Evolutionary conservation across 2,888 invertebrate species (phyloP), one percentile per base, ranked within the genome.

Genomic region (Xestia rhomboidea): DNA sequence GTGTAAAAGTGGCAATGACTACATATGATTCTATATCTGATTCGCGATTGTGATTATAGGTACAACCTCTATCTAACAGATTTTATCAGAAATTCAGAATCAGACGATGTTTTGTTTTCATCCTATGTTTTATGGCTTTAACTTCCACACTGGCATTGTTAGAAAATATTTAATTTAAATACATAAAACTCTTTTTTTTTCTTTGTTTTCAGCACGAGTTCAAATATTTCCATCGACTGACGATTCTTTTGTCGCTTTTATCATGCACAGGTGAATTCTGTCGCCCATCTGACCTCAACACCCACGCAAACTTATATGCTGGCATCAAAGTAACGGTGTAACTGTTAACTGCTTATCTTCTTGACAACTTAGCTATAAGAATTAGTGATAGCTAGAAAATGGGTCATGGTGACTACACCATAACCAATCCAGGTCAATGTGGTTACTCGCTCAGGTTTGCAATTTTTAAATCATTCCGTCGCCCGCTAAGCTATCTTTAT

Each of bases 261-360:
- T 34, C 49, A 54, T 34, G 71, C 46, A 62, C 83, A 71, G 71
- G 84, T 81, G 79, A 71, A 62, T 83, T 73, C 66, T 60, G 64
- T 44, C 68, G 41, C 51, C 51, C 34, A 49, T 44, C 66, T 67
- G 80, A 84, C 73, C 80, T 66, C 68, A 69, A 62, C 84, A 38
- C 81, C 74, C 60, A 84, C 81, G 60, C 49, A 62, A 68, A 69
- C 68, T 15, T 62, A 80, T 69, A 80, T 62, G 51, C 73, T 66
- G 66, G 64, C 46, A 54, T 73, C 73, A 49, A 81, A 66, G 49
- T 85, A 81, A 76, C 77, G 85, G 72, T 62, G 34, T 51, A 68
- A 54, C 68, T 81, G 70, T 81, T 76, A 67, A 49, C 82, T 72
- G 85, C 72, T 83, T 85, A 83, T 77, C 83, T 63, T 44, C 68